These are phyloP conservation scores for Tenualosa ilisha DNA, from an alignment of 2,797 vertebrate species.

Conservation along the genomic window DNA sequence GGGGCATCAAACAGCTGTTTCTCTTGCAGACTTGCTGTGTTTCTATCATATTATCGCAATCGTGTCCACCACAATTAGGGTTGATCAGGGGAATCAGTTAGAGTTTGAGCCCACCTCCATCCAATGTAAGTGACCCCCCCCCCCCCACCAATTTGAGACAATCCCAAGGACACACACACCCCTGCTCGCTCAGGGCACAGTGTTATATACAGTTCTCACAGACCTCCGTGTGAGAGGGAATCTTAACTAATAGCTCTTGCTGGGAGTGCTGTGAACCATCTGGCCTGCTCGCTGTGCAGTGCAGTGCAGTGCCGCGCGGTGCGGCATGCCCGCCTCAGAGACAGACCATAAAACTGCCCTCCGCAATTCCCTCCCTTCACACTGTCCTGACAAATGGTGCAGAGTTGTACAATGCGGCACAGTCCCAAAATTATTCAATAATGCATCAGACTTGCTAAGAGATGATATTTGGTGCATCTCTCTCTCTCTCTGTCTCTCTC, in stretches of 20 bases:
- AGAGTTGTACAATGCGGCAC: slow-evolving; percentile 11
- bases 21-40: neutral
- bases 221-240: neutral
- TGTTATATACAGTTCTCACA: neutral
- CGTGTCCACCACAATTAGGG: no score
- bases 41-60: neutral
- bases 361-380: neutral
- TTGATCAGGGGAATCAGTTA: neutral
- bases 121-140: neutral
- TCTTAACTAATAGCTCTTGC: neutral
- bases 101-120: neutral
- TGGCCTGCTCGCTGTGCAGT: neutral
- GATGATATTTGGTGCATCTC: neutral
- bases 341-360: neutral
- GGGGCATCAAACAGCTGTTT: neutral
- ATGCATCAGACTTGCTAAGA: slow-evolving; percentile 15
- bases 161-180: no score
- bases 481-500: neutral
- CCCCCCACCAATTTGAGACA: neutral
- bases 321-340: neutral
- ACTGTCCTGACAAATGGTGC: slow-evolving; percentile 1
- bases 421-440: neutral
- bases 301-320: neutral
- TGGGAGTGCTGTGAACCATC: neutral
- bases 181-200: neutral